Base-by-base conservation (phyloP, 2,113 vertebrate genomes). In the Arvicanthis niloticus region DNA sequence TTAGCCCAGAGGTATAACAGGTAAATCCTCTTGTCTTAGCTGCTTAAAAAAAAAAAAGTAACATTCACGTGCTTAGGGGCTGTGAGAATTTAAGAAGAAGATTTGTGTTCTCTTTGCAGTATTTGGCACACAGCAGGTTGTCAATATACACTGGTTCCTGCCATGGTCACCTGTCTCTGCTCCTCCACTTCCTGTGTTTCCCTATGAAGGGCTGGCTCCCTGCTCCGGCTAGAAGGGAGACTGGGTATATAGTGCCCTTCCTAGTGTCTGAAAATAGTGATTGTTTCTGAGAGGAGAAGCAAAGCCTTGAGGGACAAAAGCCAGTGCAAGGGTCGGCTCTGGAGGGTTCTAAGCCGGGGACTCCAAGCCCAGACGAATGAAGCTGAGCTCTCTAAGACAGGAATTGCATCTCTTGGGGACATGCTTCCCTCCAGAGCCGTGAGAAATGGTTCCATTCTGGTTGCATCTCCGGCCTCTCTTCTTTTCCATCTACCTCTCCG, bases 61-160 rank as follows among this genome's bases (percentile, higher is more conserved):
- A 21, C 58, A 77, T 73, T 95, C 51, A 60, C 37, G 22, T 72
- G 70, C 53, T 68, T 60, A 67, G 93, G 60, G 45, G 68, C 6
- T 58, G 11, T 85, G 58, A n/a, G 62, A 89, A 68, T 77, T 87
- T 80, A 81, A 75, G 58, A 92, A 92, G 89, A 78, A 81, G 45
- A 62, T 4, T 1, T 7, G 0, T 9, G 13, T 34, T 60, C 31
- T 15, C 4, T 40, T 29, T 65, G 37, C 26, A 34, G 48, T 13
- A 48, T 31, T 51, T 68, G 40, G 40, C 24, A 62, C 37, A 17
- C 0, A 24, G 94, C 15, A 24, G 75, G 4, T 31, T 53, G 48
- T 77, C 53, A 45, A 19, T 9, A 72, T 73, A 19, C 53, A 13
- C 48, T 51, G 31, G 48, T 29, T 56, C 48, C 86, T 29, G 45